These are phyloP conservation scores for Tupiocoris notatus DNA, from an alignment of 2,888 invertebrate species.

Conservation along the genomic window DNA sequence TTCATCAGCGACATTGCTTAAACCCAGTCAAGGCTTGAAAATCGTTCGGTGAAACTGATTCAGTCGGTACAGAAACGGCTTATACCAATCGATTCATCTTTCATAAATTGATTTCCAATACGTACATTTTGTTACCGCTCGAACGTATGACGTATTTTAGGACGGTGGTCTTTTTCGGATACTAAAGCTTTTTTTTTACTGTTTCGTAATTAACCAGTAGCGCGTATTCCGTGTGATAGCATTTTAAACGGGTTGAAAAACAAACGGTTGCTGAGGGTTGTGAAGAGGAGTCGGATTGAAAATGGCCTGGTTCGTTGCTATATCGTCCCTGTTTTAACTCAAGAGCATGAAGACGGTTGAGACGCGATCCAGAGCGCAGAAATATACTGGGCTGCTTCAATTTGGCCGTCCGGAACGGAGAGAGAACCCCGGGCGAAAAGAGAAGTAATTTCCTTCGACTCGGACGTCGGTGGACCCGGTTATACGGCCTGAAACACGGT, in stretches of 20 bases:
- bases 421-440: constrained; percentile 6
- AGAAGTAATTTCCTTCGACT: constrained; percentile 37
- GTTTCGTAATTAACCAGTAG: neutral
- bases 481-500: too few relatives aligned
- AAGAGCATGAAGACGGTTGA: neutral
- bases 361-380: neutral
- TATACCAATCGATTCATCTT: too few relatives aligned
- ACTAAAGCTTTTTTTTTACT: too few relatives aligned
- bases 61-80: too few relatives aligned
- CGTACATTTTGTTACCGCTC: too few relatives aligned
- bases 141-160: too few relatives aligned
- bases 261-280: neutral
- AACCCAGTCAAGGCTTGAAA: too few relatives aligned
- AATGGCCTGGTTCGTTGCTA: neutral
- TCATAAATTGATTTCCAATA: too few relatives aligned
- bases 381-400: neutral
- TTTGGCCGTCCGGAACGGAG: constrained; percentile 7
- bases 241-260: neutral
- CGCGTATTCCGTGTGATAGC: neutral
- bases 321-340: neutral
- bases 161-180: too few relatives aligned
- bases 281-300: neutral
- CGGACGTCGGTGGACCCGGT: constrained; percentile 1
- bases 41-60: too few relatives aligned
- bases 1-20: too few relatives aligned